Percentiles rank a stretch among this genome's conserved stretches.
phyloP scores from a whole-genome alignment of 2,797 vertebrate genomes.

The Poeciliopsis infans region DNA sequence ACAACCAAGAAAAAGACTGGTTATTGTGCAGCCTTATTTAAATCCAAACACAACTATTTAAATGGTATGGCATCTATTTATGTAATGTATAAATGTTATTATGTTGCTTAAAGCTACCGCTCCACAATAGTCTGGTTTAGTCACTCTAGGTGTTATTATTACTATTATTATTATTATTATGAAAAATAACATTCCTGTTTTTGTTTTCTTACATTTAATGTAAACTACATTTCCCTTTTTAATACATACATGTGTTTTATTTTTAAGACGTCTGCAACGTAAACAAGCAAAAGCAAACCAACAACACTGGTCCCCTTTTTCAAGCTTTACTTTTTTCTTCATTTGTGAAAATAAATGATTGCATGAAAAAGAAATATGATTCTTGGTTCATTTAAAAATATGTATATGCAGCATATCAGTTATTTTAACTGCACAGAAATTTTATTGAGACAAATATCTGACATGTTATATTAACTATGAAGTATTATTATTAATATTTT shows the following conservation, averaged over 20 bases:
- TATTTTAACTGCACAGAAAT: conserved; percentile 86
- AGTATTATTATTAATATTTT: neutral
- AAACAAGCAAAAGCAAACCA: conserved; percentile 13
- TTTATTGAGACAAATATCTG: conserved; percentile 96
- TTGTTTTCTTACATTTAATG: conserved; percentile 44
- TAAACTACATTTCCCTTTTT: conserved; percentile 27
- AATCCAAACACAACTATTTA: conserved; percentile 40
- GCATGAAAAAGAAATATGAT: conserved; percentile 53
- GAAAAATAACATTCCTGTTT: conserved; percentile 50
- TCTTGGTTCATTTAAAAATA: neutral
- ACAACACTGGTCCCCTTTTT: conserved; percentile 34
- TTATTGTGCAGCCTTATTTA: conserved; percentile 35
- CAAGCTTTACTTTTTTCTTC: conserved; percentile 53
- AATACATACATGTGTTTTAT: conserved; percentile 52
- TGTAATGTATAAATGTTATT: conserved; percentile 49
- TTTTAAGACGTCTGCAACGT: conserved; percentile 40
- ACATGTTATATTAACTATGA: conserved; percentile 73
- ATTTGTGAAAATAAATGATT: conserved; percentile 53
- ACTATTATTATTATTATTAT: conserved; percentile 41
- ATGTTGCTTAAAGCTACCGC: conserved; percentile 60
- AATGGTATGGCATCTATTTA: conserved; percentile 62
- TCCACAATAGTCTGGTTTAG: conserved; percentile 28
- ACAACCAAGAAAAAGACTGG: neutral
- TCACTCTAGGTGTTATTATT: conserved; percentile 16
- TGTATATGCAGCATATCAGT: neutral